Percentiles rank a stretch among this genome's conserved stretches.
These are phyloP conservation scores for Procambarus clarkii DNA, from an alignment of 1,140 invertebrate genomes.

Conservation along the genomic window DNA sequence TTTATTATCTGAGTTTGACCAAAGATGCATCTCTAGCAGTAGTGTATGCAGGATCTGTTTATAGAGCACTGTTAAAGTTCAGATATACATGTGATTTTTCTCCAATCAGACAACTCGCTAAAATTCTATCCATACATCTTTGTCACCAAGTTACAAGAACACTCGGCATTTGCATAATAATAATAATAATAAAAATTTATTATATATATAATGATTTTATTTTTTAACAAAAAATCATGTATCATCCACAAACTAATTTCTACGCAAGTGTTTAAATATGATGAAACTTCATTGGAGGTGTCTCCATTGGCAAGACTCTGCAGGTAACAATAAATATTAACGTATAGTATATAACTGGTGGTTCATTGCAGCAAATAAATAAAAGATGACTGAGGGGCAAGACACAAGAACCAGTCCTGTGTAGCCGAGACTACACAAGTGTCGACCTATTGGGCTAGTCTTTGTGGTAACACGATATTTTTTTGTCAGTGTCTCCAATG, in stretches of 20 bases:
- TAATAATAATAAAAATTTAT: neutral
- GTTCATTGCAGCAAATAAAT: neutral
- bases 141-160: constrained; percentile 2
- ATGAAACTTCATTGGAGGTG: neutral
- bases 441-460: constrained; percentile 5
- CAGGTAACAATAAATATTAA: neutral
- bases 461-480: constrained; percentile 7
- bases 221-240: neutral
- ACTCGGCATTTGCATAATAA: neutral
- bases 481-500: constrained; percentile 12
- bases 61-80: neutral
- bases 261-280: neutral
- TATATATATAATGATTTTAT: neutral
- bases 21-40: neutral
- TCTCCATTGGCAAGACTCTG: neutral
- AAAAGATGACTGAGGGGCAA: neutral
- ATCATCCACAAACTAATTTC: neutral
- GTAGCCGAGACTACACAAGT: neutral
- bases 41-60: neutral
- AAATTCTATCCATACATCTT: neutral
- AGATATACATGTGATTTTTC: neutral
- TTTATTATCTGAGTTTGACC: neutral
- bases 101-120: neutral
- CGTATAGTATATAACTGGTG: neutral
- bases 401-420: neutral